These are phyloP conservation scores for Oconnorella tubifera DNA, from an alignment of 2,888 invertebrate genomes.

Conservation along the genomic window DNA sequence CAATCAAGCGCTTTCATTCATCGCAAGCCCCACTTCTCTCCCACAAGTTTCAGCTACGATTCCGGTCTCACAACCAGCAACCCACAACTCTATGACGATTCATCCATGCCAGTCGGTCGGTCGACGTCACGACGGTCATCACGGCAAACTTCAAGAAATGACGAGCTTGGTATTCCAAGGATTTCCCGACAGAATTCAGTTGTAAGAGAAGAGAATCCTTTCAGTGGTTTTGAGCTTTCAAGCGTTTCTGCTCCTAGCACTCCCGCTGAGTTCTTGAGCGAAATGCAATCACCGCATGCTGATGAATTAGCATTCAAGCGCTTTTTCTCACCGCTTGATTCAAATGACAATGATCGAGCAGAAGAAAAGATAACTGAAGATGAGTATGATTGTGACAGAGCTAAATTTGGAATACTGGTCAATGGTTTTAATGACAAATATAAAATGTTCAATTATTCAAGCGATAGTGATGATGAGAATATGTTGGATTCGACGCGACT, in stretches of 20 bases:
- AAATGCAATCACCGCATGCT: too few species aligned
- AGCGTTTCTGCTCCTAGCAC: background rate
- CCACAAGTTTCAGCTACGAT: conserved; percentile 7
- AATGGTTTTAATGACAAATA: too few species aligned
- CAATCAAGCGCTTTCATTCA: background rate
- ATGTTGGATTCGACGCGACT: background rate
- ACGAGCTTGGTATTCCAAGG: background rate
- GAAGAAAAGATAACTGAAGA: too few species aligned
- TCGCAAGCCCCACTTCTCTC: background rate
- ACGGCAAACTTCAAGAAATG: background rate
- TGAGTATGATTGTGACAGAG: too few species aligned
- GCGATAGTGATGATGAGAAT: background rate
- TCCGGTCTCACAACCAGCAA: conserved; percentile 16
- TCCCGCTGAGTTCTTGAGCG: background rate
- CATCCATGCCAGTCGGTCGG: background rate
- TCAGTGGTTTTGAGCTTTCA: too few species aligned
- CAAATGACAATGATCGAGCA: too few species aligned
- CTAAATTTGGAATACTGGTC: too few species aligned
- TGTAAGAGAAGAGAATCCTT: too few species aligned
- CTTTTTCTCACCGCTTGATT: too few species aligned
- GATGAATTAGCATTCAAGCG: too few species aligned
- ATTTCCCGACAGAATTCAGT: too few species aligned
- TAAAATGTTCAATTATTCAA: background rate
- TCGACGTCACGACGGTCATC: background rate
- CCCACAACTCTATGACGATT: conserved; percentile 1